These are phyloP conservation scores for Adelphocoris suturalis DNA, from an alignment of 2,888 invertebrate species.

Conservation along the genomic window DNA sequence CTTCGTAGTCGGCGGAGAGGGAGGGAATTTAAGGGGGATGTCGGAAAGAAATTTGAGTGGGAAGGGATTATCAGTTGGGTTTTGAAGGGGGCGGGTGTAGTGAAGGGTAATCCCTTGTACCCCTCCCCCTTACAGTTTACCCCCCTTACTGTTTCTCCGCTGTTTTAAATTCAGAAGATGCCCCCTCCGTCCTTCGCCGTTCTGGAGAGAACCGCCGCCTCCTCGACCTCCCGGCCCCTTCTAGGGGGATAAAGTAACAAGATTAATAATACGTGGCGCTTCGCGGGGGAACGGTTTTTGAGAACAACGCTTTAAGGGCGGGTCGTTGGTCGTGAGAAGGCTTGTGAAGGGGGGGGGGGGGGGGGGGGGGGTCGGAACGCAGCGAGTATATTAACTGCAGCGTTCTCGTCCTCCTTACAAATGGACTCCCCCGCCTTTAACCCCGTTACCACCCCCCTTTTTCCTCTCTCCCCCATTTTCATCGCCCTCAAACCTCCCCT, in stretches of 20 bases:
- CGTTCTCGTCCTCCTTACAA: slow-evolving; percentile 57
- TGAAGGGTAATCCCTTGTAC: neutral
- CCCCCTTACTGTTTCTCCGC: neutral
- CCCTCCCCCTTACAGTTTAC: neutral
- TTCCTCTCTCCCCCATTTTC: no score
- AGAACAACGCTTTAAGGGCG: slow-evolving; percentile 46
- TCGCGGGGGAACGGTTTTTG: slow-evolving; percentile 55
- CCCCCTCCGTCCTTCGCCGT: slow-evolving; percentile 41
- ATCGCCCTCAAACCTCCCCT: neutral
- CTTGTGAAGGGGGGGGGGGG: neutral
- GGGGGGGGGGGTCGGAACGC: slow-evolving; percentile 35
- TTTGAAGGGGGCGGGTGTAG: neutral
- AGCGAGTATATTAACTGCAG: slow-evolving; percentile 60
- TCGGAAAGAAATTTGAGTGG: neutral
- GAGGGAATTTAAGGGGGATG: neutral
- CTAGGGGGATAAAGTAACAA: slow-evolving; percentile 49
- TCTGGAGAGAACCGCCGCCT: neutral
- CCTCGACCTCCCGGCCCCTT: neutral
- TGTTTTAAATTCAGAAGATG: slow-evolving; percentile 60
- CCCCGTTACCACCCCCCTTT: slow-evolving; percentile 2
- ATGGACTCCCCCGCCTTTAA: slow-evolving; percentile 19
- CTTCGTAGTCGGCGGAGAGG: neutral
- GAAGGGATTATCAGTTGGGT: neutral
- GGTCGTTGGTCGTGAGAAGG: neutral
- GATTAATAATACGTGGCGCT: slow-evolving; percentile 61